These are phyloP conservation scores for Liolophura sinensis DNA, from an alignment of 1,140 invertebrate genomes.

Conservation along the genomic window DNA sequence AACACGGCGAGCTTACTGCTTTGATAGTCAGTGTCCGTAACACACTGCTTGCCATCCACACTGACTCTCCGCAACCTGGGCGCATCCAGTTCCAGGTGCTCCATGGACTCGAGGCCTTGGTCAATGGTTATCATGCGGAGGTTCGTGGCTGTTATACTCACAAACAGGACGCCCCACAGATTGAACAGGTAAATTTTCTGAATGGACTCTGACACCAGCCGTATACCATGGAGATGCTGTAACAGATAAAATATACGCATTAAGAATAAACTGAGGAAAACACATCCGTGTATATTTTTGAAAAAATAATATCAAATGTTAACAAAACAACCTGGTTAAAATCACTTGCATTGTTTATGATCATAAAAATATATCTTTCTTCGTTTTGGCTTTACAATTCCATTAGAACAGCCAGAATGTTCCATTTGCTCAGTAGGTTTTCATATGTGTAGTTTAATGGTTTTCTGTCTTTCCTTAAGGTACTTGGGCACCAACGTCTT, in stretches of 20 bases:
- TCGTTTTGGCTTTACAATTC: too few species aligned
- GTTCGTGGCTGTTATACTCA: constrained; percentile 35
- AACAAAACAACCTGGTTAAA: too few species aligned
- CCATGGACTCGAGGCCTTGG: constrained; percentile 43
- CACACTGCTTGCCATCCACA: constrained; percentile 41
- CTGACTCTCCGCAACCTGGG: constrained; percentile 28
- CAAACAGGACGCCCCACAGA: constrained; percentile 46
- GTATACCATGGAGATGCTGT: constrained; percentile 46
- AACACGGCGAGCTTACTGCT: constrained; percentile 34
- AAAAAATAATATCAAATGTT: too few species aligned
- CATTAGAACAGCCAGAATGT: too few species aligned
- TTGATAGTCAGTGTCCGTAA: constrained; percentile 37
- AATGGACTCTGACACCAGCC: constrained; percentile 38
- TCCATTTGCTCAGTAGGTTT: too few species aligned
- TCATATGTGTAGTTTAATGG: too few species aligned
- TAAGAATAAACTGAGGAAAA: neutral
- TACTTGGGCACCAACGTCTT: too few species aligned
- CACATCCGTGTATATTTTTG: too few species aligned
- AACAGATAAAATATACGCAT: constrained; percentile 13
- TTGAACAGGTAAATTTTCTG: constrained; percentile 48
- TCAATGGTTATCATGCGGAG: constrained; percentile 40
- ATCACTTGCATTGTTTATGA: too few species aligned
- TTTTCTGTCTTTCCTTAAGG: too few species aligned
- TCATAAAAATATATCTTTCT: too few species aligned
- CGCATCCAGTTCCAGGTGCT: constrained; percentile 39